phyloP scores from a whole-genome alignment of 2,113 vertebrate species.

The Eretmochelys imbricata region DNA sequence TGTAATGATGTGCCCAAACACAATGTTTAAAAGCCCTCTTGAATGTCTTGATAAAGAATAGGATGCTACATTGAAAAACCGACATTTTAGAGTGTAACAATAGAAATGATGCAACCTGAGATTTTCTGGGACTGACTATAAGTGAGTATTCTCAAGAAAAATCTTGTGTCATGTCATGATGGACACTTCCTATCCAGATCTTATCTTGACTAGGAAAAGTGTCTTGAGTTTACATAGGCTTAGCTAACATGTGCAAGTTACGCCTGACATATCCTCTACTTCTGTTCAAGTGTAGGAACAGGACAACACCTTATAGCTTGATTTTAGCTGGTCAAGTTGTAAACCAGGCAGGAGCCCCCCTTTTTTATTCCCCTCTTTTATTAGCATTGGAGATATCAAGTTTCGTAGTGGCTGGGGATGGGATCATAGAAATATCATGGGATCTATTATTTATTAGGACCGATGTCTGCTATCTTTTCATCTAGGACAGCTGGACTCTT shows the following conservation, averaged over 20 bases:
- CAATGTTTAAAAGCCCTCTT: background rate
- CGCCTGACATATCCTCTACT: background rate
- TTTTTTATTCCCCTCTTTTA: background rate
- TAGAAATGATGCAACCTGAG: background rate
- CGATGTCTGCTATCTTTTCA: background rate
- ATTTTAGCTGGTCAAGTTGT: background rate
- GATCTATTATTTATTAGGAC: background rate
- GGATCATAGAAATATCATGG: fast-evolving
- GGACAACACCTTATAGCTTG: background rate
- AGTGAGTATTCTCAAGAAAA: background rate
- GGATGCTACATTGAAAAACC: background rate
- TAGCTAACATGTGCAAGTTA: background rate
- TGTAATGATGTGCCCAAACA: background rate
- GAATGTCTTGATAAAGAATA: background rate
- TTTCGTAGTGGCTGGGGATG: background rate
- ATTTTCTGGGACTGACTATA: background rate
- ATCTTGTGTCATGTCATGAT: background rate
- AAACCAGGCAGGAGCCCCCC: background rate
- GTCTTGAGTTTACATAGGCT: background rate
- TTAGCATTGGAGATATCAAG: fast-evolving
- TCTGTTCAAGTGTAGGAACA: background rate
- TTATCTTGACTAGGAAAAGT: background rate
- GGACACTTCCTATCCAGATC: background rate
- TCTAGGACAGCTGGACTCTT: background rate
- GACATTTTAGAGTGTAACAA: background rate